Evolutionary conservation across 2,113 vertebrate genomes (phyloP).

Genomic region (Lampris megalopsis): DNA sequence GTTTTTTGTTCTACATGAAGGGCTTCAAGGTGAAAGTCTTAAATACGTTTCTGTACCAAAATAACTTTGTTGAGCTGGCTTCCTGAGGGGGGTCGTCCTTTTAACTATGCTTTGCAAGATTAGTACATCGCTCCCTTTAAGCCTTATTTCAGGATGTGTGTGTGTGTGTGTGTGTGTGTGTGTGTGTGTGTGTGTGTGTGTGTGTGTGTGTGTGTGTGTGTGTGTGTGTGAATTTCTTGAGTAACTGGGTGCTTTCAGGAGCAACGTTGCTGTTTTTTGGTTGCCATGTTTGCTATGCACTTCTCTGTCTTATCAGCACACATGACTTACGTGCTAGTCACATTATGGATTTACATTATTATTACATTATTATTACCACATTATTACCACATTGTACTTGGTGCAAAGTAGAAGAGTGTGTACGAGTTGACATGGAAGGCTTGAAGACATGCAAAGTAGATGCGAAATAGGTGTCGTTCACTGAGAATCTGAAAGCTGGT

Average conservation of each 20-base stretch:
- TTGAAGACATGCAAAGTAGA: too few relatives aligned
- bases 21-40: constrained; percentile 55
- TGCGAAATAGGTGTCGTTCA: not conserved
- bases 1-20: constrained; percentile 51
- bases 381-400: not conserved
- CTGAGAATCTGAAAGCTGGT: not conserved
- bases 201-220: not conserved
- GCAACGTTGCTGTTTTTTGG: constrained; percentile 25
- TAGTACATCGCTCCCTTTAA: constrained; percentile 25
- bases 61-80: constrained; percentile 29
- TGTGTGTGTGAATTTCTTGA: not conserved
- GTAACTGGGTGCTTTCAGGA: not conserved
- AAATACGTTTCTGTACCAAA: constrained; percentile 22
- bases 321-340: not conserved
- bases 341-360: too few relatives aligned
- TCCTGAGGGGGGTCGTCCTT: constrained; percentile 17
- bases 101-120: too few relatives aligned
- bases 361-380: not conserved
- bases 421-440: too few relatives aligned
- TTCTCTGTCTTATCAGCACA: constrained; percentile 3
- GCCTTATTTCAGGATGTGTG: not conserved
- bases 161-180: constrained; percentile 16
- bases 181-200: too few relatives aligned
- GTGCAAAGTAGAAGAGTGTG: too few relatives aligned
- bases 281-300: constrained; percentile 61